phyloP scores from a whole-genome alignment of 2,888 invertebrate species.

The Lasioglossum malachurum region DNA sequence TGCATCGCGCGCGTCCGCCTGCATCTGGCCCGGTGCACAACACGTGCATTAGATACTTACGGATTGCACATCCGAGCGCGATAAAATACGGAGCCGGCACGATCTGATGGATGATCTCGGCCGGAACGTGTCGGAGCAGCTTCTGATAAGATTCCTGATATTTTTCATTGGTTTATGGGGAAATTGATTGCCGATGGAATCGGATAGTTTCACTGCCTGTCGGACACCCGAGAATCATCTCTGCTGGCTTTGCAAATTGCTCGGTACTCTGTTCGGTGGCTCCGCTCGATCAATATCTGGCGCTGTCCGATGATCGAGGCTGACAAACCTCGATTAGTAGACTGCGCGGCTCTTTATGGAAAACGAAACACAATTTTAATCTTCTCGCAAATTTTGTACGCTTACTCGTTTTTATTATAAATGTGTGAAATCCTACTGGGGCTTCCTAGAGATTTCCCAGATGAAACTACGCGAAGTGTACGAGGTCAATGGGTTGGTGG shows the following conservation, averaged over 20 bases:
- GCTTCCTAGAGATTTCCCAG: neutral
- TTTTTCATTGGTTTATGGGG: conserved; percentile 55
- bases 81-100: conserved; percentile 51
- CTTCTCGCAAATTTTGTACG: too few relatives aligned
- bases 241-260: conserved; percentile 7
- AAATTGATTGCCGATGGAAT: conserved; percentile 52
- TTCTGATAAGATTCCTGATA: conserved; percentile 61
- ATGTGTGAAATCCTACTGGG: neutral
- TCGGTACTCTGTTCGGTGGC: neutral
- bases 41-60: conserved; percentile 67
- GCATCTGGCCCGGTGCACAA: conserved; percentile 50
- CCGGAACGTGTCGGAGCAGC: conserved; percentile 52
- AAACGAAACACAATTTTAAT: too few relatives aligned
- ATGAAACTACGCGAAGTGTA: neutral
- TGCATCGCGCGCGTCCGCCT: conserved; percentile 18
- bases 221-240: neutral
- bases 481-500: neutral
- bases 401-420: too few relatives aligned
- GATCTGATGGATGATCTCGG: conserved; percentile 69
- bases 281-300: neutral
- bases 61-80: conserved; percentile 44
- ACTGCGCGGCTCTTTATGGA: too few relatives aligned
- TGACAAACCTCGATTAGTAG: neutral
- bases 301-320: neutral
- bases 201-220: conserved; percentile 6